Conservation (phyloP, 2,888 invertebrate species). For the Agonopterix arenella region DNA sequence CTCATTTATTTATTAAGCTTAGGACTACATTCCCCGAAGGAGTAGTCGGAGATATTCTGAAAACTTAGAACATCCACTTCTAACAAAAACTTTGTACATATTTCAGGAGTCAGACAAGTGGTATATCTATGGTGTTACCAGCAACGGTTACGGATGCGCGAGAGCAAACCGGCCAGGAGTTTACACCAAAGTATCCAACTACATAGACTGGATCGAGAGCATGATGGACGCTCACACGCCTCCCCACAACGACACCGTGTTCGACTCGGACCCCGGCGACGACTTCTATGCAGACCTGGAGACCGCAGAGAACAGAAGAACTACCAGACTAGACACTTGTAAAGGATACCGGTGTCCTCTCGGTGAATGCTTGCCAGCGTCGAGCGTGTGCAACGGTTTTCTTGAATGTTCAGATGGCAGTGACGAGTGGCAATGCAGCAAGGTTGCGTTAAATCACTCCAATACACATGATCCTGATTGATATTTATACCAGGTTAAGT, state of each 20-base stretch:
- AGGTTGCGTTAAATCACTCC: conserved; percentile 34
- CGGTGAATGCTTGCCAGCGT: conserved; percentile 83
- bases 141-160: conserved; percentile 89
- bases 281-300: conserved; percentile 61
- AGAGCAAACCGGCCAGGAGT: conserved; percentile 87
- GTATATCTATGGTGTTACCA: conserved; percentile 82
- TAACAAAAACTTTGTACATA: not conserved
- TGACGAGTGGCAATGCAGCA: conserved; percentile 80
- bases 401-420: conserved; percentile 87
- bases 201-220: conserved; percentile 83
- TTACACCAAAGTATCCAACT: conserved; percentile 87
- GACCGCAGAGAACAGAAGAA: conserved; percentile 56
- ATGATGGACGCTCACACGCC: conserved; percentile 62
- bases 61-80: no score
- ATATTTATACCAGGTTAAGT: conserved; percentile 12
- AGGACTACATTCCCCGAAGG: no score
- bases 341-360: conserved; percentile 85
- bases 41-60: no score
- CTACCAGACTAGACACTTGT: conserved; percentile 61
- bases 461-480: conserved; percentile 49
- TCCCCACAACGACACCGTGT: conserved; percentile 27
- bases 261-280: conserved; percentile 32
- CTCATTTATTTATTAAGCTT: no score
- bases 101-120: conserved; percentile 64
- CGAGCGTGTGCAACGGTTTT: conserved; percentile 85